Percentiles rank a stretch among this genome's conserved stretches.
Evolutionary conservation across 2,797 vertebrate genomes (phyloP).

Genomic region (Alauda arvensis): DNA sequence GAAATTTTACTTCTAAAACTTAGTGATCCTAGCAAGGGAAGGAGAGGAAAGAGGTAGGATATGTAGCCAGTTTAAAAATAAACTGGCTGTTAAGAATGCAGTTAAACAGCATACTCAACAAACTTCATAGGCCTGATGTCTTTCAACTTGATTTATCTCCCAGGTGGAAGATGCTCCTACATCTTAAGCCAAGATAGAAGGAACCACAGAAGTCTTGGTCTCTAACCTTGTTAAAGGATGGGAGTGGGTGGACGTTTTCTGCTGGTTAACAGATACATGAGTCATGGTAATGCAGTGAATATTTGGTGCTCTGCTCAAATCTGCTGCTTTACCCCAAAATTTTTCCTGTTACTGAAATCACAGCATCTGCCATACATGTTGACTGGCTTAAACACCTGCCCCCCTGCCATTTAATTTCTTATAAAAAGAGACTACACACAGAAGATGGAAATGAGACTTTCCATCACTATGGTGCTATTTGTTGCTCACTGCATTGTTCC

Average conservation of each 20-base stretch:
- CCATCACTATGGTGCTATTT: neutral
- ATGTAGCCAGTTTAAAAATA: neutral
- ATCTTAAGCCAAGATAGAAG: neutral
- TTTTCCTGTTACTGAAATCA: neutral
- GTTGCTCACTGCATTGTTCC: neutral
- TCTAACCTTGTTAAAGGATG: neutral
- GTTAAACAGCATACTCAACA: neutral
- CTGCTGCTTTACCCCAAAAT: neutral
- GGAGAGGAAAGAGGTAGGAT: neutral
- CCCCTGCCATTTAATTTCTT: neutral
- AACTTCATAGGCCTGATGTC: neutral
- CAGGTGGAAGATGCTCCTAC: neutral
- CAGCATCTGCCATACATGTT: neutral
- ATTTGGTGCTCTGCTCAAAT: neutral
- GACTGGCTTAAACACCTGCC: neutral
- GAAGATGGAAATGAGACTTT: neutral
- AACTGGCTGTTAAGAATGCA: neutral
- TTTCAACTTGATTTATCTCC: neutral
- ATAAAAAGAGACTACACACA: neutral
- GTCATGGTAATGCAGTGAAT: neutral
- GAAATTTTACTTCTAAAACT: neutral
- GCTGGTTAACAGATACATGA: neutral
- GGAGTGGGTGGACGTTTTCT: neutral
- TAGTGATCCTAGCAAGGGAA: neutral
- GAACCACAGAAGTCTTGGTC: neutral